phyloP scores from a whole-genome alignment of 2,888 invertebrate species.

The Nomada ferruginata region DNA sequence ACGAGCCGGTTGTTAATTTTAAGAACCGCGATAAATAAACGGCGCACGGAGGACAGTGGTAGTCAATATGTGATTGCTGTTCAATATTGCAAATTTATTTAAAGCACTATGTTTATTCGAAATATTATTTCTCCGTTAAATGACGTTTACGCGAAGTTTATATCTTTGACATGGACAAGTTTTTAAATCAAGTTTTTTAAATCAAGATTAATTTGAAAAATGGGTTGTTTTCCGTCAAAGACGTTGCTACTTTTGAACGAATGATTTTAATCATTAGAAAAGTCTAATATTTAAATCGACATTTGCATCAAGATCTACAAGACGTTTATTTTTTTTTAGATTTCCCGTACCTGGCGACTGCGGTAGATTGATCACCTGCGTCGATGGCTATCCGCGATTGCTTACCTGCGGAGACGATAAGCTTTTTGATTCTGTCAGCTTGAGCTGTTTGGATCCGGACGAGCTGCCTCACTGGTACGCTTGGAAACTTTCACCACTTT shows the following conservation, averaged over 20 bases:
- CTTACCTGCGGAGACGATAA: constrained; percentile 95
- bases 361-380: constrained; percentile 94
- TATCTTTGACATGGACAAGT: no score
- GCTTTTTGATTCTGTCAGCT: constrained; percentile 92
- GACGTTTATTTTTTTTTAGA: constrained; percentile 62
- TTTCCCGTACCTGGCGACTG: constrained; percentile 95
- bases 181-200: no score
- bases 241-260: not conserved
- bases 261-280: no score
- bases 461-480: constrained; percentile 83
- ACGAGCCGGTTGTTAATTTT: no score
- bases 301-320: not conserved
- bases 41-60: no score
- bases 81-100: not conserved
- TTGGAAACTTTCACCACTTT: not conserved
- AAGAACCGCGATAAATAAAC: no score
- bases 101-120: not conserved
- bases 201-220: no score
- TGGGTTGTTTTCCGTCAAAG: no score
- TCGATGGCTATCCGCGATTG: constrained; percentile 94
- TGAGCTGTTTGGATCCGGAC: constrained; percentile 93
- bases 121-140: not conserved
- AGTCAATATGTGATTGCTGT: not conserved
- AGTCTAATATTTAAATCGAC: not conserved
- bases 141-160: no score